Evolutionary conservation across 2,797 vertebrate genomes (phyloP), one percentile per base, ranked within the genome.

Genomic region (Anguilla pacifica): DNA sequence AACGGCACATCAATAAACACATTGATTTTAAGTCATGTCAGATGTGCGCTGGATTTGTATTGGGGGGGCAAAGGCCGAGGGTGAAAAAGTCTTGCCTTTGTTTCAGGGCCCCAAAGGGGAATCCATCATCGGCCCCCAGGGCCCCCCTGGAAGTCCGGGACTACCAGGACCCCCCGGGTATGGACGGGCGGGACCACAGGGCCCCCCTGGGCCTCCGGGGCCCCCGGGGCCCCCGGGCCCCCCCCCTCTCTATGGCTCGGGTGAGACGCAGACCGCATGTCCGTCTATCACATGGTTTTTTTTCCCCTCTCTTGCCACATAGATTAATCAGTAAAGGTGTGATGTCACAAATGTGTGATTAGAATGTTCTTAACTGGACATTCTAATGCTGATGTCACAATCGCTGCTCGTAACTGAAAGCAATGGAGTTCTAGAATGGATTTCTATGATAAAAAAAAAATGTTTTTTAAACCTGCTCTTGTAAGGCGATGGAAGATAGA

Each of bases 51-150:
- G 35, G 51, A 51, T 74, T 51, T 81, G 39, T 70, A 84, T 86
- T 1, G 35, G 35, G 35, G 35, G 35, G 35, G 35, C 1, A 1
- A 35, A 35, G 35, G 25, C 3, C 0, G 13, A 9, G 55, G 64
- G 3, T 61, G 28, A 85, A 67, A 43, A 46, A 59, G 3, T 85
- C 25, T 77, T 35, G 35, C 28, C 85, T 43, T 57, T 59, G 6
- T 35, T 92, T 83, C 77, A 99, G 98, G 98, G 98, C 89, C 97
- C 97, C 85, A 98, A 99, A 94, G 98, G 98, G 11, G 97, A 98
- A 55, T 94, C 96, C 1, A 22, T 98, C 5, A 77, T 97, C 0
- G 98, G 98, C 31, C 97, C 97, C 43, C 94, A 94, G 89, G 98
- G 98, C 88, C 96, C 96, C 51, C 95, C 94, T 1, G 98, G 98